Base-by-base conservation (phyloP, 2,113 vertebrate species). In the Nerophis ophidion region DNA sequence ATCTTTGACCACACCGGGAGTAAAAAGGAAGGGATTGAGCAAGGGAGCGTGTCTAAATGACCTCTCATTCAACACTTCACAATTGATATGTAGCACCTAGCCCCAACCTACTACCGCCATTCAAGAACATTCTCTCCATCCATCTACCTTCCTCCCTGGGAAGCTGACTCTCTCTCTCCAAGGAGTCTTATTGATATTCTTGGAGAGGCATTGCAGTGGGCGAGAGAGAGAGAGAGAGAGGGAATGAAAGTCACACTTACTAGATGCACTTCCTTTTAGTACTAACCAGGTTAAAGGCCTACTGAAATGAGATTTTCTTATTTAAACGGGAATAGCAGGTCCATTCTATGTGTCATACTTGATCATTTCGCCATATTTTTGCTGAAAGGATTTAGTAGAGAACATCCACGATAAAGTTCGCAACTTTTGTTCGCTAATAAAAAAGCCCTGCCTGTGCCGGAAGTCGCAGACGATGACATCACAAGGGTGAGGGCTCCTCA, bases 161-260 rank as follows among this genome's bases (percentile, higher is more conserved):
- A 85, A 80, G 79, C 83, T 84, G 86, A 81, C 74, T 58, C 80
- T 77, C 74, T 58, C 80, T 77, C 83, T 87, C 84, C 54, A 72
- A 86, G 79, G 84, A 80, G 76, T 85, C 83, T 78, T 78, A 87
- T 84, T 87, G 84, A 81, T 86, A 86, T 88, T 83, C 84, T 78
- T 74, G 42, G 69, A 81, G 81, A 80, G 76, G 67, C 83, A 61
- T 74, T 78, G 81, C 70, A 70, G 74, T 62, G 74, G 35, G 64
- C 61, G 62, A 34, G 66, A 13, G 69, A 46, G 42, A 13, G 68
- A 42, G 64, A 17, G 53, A 53, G 69, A 57, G 49, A 45, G 48
- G 60, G 66, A 66, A 65, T 72, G 75, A 83, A 81, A 84, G 84
- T 82, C 74, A 71, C 57, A 50, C 65, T 59, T 70, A 73, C 68